Evolutionary conservation across 1,140 invertebrate species (phyloP).

Genomic region (Micrasema longulum): DNA sequence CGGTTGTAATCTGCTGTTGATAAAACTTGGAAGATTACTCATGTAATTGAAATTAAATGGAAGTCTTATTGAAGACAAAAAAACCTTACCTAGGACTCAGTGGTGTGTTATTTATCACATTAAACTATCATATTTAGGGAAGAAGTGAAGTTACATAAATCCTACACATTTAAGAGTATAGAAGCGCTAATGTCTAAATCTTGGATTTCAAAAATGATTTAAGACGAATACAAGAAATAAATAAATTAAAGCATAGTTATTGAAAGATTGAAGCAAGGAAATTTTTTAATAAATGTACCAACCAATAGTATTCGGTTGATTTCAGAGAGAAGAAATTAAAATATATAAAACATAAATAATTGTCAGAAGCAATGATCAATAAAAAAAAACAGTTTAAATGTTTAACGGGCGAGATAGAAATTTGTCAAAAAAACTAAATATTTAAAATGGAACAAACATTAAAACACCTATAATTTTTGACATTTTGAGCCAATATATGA

Average conservation of each 20-base stretch:
- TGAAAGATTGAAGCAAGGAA: no score
- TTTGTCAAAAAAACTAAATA: not conserved
- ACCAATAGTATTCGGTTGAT: not conserved
- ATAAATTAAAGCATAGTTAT: not conserved
- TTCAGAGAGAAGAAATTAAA: not conserved
- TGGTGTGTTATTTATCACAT: no score
- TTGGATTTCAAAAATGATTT: not conserved
- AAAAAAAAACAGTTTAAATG: no score
- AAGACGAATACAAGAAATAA: not conserved
- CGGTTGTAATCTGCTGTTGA: no score
- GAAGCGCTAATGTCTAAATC: slow-evolving; percentile 25
- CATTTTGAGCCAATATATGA: slow-evolving; percentile 6
- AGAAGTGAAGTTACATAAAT: slow-evolving; percentile 26
- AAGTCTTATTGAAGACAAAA: no score
- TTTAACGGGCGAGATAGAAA: no score
- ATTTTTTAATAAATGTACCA: not conserved
- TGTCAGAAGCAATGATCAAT: no score
- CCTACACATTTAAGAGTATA: slow-evolving; percentile 37
- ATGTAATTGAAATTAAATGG: no score
- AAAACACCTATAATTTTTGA: not conserved
- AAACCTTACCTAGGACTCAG: no score
- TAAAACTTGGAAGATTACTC: no score
- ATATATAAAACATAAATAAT: no score
- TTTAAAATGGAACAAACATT: not conserved
- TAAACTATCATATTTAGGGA: no score